Base-by-base conservation (phyloP, 1,140 invertebrate species). In the Uloborus diversus region DNA sequence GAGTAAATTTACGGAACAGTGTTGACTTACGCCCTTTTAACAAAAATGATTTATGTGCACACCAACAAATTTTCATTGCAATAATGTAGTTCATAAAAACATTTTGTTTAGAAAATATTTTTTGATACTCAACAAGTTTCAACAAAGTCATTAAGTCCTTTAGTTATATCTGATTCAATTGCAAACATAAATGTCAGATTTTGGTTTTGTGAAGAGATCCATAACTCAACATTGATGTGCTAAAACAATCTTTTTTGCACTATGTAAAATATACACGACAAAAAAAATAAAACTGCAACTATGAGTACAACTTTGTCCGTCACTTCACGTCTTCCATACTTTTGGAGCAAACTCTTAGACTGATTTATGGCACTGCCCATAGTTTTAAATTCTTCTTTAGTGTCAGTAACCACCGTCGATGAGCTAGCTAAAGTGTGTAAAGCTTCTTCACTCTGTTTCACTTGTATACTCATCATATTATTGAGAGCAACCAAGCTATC, bases 241-340 rank as follows among this genome's bases (percentile, higher is more conserved):
- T 89, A 94, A 88, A 96, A 94, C 30, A 97, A 84, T 84, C 96
- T 89, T 87, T 96, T 96, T 84, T 96, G 94, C 51, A 97, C 88
- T 84, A 98, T 95, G 85, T 97, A 98, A 80, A 96, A 89, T 47
- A 96, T 95, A 84, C 94, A 96, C 9, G 92, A 93, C 78, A 97
- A 89, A 86, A 98, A 99, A 88, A 99, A 97, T 2, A 92, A 89
- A 85, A 98, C 93, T 57, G 95, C 95, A 84, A 98, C 91, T 79
- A 94, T 92, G 80, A 98, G 91, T 0, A 98, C 88, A 56, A 96
- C 90, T 90, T 97, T 98, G 85, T 99, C 96, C 0, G 97, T 99
- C 66, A 96, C 92, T 88, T 99, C 96, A 32, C 96, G 87, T 81
- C 96, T 88, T 2, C 94, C 94, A 87, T 98, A 99, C 89, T 98